Evolutionary conservation across 2,888 invertebrate genomes (phyloP).

Genomic region (Litoditis marina): DNA sequence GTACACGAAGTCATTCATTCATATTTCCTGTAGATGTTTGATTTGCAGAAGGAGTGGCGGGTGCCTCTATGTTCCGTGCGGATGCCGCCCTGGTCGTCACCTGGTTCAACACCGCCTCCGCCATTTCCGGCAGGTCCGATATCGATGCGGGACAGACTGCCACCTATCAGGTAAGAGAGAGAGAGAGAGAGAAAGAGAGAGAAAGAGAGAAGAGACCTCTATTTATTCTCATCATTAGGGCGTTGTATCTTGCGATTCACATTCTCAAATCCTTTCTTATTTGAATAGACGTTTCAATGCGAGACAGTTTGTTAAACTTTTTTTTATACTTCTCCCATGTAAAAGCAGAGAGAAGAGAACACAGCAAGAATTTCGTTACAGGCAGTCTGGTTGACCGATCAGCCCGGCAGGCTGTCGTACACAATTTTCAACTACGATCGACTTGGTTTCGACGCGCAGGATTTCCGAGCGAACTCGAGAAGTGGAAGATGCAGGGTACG

Average conservation of each 20-base stretch:
- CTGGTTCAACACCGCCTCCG: slow-evolving; percentile 85
- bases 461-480: slow-evolving; percentile 56
- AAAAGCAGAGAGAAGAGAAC: not conserved
- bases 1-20: no score
- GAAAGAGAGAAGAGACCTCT: not conserved
- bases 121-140: slow-evolving; percentile 58
- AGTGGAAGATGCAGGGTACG: slow-evolving; percentile 56
- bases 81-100: slow-evolving; percentile 86
- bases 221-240: no score
- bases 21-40: not conserved
- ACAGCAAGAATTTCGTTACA: slow-evolving; percentile 4
- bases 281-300: no score
- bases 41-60: slow-evolving; percentile 79
- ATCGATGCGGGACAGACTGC: slow-evolving; percentile 73
- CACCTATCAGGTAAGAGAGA: slow-evolving; percentile 79
- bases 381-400: slow-evolving; percentile 71
- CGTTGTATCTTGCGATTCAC: no score
- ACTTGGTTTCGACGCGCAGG: slow-evolving; percentile 80
- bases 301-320: no score
- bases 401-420: slow-evolving; percentile 89
- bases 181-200: not conserved
- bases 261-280: no score
- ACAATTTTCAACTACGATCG: slow-evolving; percentile 89
- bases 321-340: no score
- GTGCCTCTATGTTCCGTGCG: slow-evolving; percentile 83